Evolutionary conservation across 2,797 vertebrate species (phyloP).

Genomic region (Leptatherina wallacei): DNA sequence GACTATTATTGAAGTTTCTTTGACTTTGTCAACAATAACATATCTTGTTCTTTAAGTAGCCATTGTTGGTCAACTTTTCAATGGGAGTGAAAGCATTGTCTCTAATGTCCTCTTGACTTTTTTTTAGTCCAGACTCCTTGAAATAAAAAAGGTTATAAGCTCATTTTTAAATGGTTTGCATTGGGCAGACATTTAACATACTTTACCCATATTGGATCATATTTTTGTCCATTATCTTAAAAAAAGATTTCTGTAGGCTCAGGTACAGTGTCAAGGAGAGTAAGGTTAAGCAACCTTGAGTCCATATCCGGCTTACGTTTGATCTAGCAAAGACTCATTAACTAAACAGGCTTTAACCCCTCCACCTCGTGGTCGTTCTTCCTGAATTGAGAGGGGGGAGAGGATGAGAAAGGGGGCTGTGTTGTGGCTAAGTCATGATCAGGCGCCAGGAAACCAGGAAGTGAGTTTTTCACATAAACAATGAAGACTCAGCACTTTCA

Average conservation of each 20-base stretch:
- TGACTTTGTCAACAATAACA: no score
- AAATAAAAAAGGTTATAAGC: no score
- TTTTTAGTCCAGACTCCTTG: no score
- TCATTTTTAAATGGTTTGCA: no score
- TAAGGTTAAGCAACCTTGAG: neutral
- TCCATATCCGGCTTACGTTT: conserved; percentile 10
- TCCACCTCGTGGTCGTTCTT: conserved; percentile 43
- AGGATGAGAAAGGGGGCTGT: conserved; percentile 47
- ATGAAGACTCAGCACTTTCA: conserved; percentile 57
- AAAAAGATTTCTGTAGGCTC: neutral
- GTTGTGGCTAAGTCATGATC: conserved; percentile 69
- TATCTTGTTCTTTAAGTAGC: no score
- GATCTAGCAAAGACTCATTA: conserved; percentile 16
- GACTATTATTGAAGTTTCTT: no score
- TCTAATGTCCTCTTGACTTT: no score
- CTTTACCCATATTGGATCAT: no score
- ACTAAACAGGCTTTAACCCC: conserved; percentile 46
- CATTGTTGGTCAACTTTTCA: no score
- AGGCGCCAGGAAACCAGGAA: conserved; percentile 75
- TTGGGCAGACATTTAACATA: no score
- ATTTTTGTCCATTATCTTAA: neutral
- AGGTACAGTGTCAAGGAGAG: conserved; percentile 12
- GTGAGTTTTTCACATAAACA: conserved; percentile 63
- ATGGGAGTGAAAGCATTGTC: no score
- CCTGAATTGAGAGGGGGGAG: conserved; percentile 35